Evolutionary conservation across 2,797 vertebrate species (phyloP).

Genomic region (Fringilla coelebs): DNA sequence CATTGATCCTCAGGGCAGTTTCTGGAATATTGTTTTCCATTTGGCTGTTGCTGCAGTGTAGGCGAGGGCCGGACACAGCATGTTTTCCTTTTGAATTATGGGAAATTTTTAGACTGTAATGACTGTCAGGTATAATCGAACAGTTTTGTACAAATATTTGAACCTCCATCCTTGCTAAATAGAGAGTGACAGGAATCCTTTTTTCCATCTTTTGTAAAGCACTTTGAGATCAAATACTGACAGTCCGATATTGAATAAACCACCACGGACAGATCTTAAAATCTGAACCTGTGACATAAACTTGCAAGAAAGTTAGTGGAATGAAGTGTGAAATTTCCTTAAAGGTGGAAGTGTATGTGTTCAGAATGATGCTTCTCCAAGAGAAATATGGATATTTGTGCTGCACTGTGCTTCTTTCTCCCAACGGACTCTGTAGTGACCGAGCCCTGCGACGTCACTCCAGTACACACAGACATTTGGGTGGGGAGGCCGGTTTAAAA

Average conservation of each 20-base stretch:
- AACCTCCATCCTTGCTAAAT: neutral
- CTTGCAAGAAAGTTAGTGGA: neutral
- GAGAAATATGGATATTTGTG: neutral
- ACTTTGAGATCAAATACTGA: slow-evolving; percentile 46
- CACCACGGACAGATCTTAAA: neutral
- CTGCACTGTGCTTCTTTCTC: neutral
- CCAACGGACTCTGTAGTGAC: neutral
- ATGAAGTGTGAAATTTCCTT: neutral
- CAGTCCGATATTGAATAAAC: neutral
- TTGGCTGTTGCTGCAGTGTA: neutral
- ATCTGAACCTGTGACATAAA: neutral
- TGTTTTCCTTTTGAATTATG: neutral
- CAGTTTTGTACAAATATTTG: neutral
- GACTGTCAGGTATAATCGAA: neutral
- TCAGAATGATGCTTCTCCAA: neutral
- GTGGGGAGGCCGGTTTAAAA: slow-evolving; percentile 15
- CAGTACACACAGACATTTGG: slow-evolving; percentile 38
- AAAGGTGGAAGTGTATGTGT: neutral
- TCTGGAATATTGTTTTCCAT: neutral
- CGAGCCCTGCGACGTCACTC: neutral
- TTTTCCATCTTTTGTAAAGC: slow-evolving; percentile 53
- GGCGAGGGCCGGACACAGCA: rapidly evolving
- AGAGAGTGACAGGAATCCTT: neutral
- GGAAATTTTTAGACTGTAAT: neutral
- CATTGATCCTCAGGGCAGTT: neutral